phyloP scores from a whole-genome alignment of 2,888 invertebrate genomes.

The Hyposoter didymator region DNA sequence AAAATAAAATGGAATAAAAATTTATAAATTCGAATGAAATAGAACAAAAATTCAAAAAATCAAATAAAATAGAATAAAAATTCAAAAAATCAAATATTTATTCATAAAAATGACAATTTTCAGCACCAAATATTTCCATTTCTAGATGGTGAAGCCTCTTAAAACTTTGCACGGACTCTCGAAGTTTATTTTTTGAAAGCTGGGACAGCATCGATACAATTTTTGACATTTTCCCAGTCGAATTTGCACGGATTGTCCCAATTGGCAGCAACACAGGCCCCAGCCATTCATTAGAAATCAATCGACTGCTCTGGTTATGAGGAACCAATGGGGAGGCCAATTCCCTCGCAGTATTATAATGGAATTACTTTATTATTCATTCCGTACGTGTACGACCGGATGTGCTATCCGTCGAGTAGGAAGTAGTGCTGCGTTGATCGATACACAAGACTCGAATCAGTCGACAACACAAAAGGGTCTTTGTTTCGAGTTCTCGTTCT shows the following conservation, averaged over 20 bases:
- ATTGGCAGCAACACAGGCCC: not conserved
- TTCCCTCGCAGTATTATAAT: slow-evolving; percentile 6
- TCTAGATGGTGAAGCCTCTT: no score
- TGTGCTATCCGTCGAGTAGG: not conserved
- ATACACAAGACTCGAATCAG: slow-evolving; percentile 2
- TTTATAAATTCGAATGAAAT: no score
- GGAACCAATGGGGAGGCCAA: slow-evolving; percentile 5
- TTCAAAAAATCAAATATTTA: no score
- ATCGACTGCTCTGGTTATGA: slow-evolving; percentile 27
- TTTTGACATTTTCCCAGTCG: not conserved
- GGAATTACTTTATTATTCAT: slow-evolving; percentile 44
- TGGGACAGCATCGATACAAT: not conserved
- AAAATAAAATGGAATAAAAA: no score
- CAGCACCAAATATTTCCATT: no score
- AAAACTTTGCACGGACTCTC: no score
- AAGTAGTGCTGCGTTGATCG: slow-evolving; percentile 13
- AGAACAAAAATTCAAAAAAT: no score
- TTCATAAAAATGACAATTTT: no score
- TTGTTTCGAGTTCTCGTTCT: slow-evolving; percentile 24
- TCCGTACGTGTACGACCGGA: not conserved
- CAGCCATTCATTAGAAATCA: slow-evolving; percentile 38
- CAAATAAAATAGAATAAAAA: no score
- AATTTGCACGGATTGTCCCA: not conserved
- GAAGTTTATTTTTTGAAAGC: no score
- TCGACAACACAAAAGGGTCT: slow-evolving; percentile 24